These are phyloP conservation scores for Steinernema hermaphroditum DNA, from an alignment of 2,888 invertebrate genomes.

Conservation along the genomic window DNA sequence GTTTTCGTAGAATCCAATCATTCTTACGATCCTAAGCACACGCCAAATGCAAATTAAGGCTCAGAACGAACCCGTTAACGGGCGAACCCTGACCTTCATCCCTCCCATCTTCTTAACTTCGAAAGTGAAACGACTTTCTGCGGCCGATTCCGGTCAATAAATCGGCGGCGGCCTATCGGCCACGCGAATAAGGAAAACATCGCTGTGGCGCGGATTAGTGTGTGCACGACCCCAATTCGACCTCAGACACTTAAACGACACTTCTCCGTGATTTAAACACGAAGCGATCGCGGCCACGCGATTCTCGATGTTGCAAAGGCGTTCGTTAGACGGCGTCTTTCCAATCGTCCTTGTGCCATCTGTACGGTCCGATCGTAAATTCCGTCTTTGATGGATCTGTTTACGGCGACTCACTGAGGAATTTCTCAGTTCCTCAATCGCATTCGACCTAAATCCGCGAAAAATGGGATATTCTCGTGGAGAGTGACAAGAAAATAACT, in stretches of 20 bases:
- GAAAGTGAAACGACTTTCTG: not conserved
- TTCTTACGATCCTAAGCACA: no score
- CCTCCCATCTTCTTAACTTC: not conserved
- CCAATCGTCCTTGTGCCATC: no score
- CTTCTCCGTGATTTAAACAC: slow-evolving; percentile 14
- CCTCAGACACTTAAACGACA: slow-evolving; percentile 22
- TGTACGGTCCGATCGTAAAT: no score
- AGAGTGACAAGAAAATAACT: no score
- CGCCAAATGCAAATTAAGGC: no score
- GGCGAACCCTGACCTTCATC: not conserved
- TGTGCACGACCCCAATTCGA: slow-evolving; percentile 26
- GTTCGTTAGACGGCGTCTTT: no score
- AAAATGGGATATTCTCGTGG: no score
- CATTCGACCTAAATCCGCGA: no score
- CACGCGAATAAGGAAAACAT: slow-evolving; percentile 1
- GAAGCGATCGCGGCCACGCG: not conserved
- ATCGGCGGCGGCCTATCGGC: not conserved
- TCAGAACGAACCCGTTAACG: not conserved
- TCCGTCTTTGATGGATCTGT: no score
- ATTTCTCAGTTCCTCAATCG: no score
- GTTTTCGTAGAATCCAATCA: no score
- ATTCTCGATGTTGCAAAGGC: not conserved
- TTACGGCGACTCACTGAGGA: no score
- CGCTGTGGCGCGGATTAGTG: slow-evolving; percentile 14
- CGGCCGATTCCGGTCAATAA: not conserved